Percentiles rank a stretch among this genome's conserved stretches.
phyloP scores from a whole-genome alignment of 2,797 vertebrate genomes.

The Poecilia velifera region DNA sequence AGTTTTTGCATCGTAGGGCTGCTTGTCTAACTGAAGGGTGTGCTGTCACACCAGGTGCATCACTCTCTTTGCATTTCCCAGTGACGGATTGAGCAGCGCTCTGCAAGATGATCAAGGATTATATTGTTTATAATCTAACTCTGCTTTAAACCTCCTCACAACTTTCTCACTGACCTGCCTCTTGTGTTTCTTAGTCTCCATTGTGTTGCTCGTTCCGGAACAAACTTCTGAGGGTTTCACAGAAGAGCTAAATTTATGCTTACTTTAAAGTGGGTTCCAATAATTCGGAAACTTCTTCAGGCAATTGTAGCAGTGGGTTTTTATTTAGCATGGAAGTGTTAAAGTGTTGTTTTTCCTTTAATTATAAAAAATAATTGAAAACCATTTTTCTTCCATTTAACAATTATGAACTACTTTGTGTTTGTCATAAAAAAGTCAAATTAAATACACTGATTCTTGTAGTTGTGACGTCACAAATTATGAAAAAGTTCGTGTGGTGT shows the following conservation, averaged over 20 bases:
- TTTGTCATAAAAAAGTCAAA: background rate
- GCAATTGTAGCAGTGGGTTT: background rate
- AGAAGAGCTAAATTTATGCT: background rate
- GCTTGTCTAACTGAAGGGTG: background rate
- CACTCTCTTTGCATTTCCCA: background rate
- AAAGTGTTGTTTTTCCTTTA: background rate
- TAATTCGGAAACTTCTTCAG: background rate
- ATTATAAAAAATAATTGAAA: background rate
- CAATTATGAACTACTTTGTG: background rate
- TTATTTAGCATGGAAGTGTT: background rate
- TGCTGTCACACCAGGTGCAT: background rate
- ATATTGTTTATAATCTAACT: background rate
- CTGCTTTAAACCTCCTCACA: background rate
- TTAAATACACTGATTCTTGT: background rate
- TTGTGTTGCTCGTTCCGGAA: background rate
- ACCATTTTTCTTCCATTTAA: background rate
- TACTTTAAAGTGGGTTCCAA: background rate
- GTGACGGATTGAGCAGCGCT: background rate
- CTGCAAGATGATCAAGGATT: background rate
- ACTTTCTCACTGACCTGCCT: background rate
- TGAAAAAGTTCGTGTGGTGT: background rate
- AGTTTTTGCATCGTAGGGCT: background rate
- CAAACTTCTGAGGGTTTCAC: background rate
- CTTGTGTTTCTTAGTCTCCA: background rate
- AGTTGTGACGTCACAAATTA: background rate